These are phyloP conservation scores for Chaetodon trifascialis DNA, from an alignment of 2,113 vertebrate species.

Conservation along the genomic window DNA sequence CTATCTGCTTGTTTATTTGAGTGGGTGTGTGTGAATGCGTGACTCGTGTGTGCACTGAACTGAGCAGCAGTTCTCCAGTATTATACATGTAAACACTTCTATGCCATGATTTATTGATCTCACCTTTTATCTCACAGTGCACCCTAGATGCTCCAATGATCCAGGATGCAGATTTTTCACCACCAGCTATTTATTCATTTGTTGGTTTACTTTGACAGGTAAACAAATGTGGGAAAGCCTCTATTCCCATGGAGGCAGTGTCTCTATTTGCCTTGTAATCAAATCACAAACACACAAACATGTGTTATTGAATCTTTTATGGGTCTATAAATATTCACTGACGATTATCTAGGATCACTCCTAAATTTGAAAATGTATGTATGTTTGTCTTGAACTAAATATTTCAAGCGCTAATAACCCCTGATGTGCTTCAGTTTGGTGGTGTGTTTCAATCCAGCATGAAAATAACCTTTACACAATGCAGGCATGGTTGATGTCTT, in stretches of 20 bases:
- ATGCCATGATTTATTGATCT: conserved; percentile 45
- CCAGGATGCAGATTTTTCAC: conserved; percentile 21
- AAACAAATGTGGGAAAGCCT: conserved; percentile 26
- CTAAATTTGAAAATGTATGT: conserved; percentile 20
- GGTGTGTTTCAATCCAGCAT: conserved; percentile 11
- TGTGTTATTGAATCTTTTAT: conserved; percentile 44
- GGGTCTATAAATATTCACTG: conserved; percentile 31
- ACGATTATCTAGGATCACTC: conserved; percentile 22
- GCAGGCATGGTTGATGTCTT: conserved; percentile 39
- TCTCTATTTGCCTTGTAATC: conserved; percentile 28
- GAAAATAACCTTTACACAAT: conserved; percentile 51
- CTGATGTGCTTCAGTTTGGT: conserved; percentile 17
- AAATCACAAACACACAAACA: conserved; percentile 30
- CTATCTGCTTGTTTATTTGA: conserved; percentile 32
- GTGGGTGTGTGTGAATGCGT: conserved; percentile 29
- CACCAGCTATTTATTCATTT: conserved; percentile 39
- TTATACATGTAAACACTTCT: conserved; percentile 57
- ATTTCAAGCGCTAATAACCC: conserved; percentile 1
- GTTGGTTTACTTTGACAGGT: conserved; percentile 37
- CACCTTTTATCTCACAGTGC: conserved; percentile 36
- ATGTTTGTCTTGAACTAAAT: conserved; percentile 11
- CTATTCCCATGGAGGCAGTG: too few relatives aligned
- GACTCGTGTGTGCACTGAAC: conserved; percentile 45
- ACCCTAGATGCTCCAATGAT: conserved; percentile 16
- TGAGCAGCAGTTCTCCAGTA: conserved; percentile 16